Evolutionary conservation across 2,888 invertebrate genomes (phyloP).

Genomic region (Hemistola chrysoprasaria): DNA sequence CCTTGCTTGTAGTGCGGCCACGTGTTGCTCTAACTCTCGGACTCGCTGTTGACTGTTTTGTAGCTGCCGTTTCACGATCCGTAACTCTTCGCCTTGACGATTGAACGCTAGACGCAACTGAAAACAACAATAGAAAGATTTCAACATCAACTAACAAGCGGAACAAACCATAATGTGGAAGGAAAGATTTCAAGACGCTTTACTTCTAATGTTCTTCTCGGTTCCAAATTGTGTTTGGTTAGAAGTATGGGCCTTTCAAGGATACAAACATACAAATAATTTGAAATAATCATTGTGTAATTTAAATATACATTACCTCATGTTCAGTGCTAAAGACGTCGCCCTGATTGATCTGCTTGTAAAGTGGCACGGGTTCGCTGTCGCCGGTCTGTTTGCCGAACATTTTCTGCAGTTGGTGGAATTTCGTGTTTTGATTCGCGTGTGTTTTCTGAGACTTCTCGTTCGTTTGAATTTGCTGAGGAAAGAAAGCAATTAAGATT

Average conservation of each 20-base stretch:
- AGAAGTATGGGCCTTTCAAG: too few species aligned
- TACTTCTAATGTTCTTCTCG: too few species aligned
- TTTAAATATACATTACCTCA: constrained; percentile 66
- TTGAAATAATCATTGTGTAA: too few species aligned
- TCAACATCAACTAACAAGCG: neutral
- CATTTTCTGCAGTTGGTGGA: constrained; percentile 90
- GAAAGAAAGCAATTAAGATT: neutral
- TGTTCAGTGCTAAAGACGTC: constrained; percentile 83
- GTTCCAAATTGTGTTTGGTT: too few species aligned
- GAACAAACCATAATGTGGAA: too few species aligned
- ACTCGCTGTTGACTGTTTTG: constrained; percentile 90
- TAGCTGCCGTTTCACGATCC: constrained; percentile 89
- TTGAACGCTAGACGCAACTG: constrained; percentile 89
- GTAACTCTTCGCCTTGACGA: constrained; percentile 90
- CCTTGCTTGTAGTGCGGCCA: constrained; percentile 82
- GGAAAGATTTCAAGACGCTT: too few species aligned
- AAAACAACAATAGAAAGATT: constrained; percentile 14
- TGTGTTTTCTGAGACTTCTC: constrained; percentile 89
- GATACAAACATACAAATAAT: too few species aligned
- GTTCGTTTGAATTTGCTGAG: constrained; percentile 54
- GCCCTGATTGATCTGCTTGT: constrained; percentile 83
- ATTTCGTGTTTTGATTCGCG: constrained; percentile 90
- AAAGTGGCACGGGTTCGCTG: constrained; percentile 72
- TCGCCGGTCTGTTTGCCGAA: constrained; percentile 84
- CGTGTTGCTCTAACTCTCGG: constrained; percentile 89